phyloP scores from a whole-genome alignment of 2,888 invertebrate genomes.

The Cataglyphis livida region DNA sequence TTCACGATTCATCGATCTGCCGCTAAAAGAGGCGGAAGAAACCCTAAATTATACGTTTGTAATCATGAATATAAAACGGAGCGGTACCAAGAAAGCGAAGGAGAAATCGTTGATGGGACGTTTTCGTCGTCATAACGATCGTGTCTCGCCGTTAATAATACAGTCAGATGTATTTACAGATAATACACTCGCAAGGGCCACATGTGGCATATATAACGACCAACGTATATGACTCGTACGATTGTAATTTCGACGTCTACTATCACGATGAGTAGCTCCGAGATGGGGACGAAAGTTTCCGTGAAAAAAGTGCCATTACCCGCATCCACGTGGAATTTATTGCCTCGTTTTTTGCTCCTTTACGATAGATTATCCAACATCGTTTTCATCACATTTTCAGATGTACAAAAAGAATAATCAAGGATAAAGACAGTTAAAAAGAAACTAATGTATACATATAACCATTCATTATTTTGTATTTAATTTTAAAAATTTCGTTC shows the following conservation, averaged over 20 bases:
- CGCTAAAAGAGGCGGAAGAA: slow-evolving; percentile 19
- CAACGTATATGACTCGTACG: not conserved
- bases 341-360: slow-evolving; percentile 1
- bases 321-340: not conserved
- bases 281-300: not conserved
- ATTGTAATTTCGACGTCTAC: slow-evolving; percentile 26
- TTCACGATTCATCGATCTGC: not conserved
- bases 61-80: slow-evolving; percentile 60
- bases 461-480: slow-evolving; percentile 1
- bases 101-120: slow-evolving; percentile 64
- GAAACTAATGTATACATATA: not conserved
- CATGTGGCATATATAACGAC: not conserved
- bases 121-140: slow-evolving; percentile 54
- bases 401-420: not conserved
- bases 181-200: not conserved
- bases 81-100: slow-evolving; percentile 44
- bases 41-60: slow-evolving; percentile 55
- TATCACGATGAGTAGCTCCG: not conserved
- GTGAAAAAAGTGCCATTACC: slow-evolving; percentile 13
- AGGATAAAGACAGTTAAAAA: not conserved
- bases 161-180: slow-evolving; percentile 22
- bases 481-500: not conserved
- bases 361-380: not conserved
- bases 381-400: not conserved
- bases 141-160: slow-evolving; percentile 59